Conservation (phyloP, 2,113 vertebrate species). For the Apteryx mantelli region DNA sequence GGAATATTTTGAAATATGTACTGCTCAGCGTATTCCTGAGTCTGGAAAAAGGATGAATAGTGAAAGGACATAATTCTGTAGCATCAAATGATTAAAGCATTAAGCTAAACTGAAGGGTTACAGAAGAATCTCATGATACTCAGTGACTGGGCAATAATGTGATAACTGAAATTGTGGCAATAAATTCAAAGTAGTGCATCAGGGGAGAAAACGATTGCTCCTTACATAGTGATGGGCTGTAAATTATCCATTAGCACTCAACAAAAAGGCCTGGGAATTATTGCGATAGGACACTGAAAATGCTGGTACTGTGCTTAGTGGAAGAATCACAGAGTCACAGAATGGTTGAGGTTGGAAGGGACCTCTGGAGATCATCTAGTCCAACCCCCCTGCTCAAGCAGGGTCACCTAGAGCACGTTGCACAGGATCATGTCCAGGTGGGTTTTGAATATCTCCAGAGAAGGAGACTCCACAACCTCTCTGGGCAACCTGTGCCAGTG, state of each 20-base stretch:
- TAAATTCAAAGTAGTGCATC: slow-evolving; percentile 19
- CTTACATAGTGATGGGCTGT: not conserved
- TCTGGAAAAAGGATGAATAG: not conserved
- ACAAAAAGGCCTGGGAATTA: not conserved
- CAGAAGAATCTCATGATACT: not conserved
- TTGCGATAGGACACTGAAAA: slow-evolving; percentile 15
- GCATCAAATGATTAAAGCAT: slow-evolving; percentile 41
- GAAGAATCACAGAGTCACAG: not conserved
- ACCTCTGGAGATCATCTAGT: too few species aligned
- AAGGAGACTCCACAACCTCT: too few species aligned
- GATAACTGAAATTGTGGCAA: slow-evolving; percentile 39
- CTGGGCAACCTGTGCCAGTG: too few species aligned
- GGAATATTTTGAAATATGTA: not conserved
- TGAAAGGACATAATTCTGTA: not conserved
- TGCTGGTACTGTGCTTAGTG: not conserved
- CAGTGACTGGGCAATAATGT: slow-evolving; percentile 10
- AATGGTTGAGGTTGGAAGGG: too few species aligned
- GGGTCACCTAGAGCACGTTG: too few species aligned
- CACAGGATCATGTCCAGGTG: too few species aligned
- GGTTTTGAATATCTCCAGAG: too few species aligned
- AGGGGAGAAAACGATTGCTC: slow-evolving; percentile 17
- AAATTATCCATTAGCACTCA: slow-evolving; percentile 48
- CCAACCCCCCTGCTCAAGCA: too few species aligned
- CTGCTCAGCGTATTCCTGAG: not conserved
- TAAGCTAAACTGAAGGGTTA: slow-evolving; percentile 17